These are phyloP conservation scores for Psophia crepitans DNA, from an alignment of 2,113 vertebrate species.

Conservation along the genomic window DNA sequence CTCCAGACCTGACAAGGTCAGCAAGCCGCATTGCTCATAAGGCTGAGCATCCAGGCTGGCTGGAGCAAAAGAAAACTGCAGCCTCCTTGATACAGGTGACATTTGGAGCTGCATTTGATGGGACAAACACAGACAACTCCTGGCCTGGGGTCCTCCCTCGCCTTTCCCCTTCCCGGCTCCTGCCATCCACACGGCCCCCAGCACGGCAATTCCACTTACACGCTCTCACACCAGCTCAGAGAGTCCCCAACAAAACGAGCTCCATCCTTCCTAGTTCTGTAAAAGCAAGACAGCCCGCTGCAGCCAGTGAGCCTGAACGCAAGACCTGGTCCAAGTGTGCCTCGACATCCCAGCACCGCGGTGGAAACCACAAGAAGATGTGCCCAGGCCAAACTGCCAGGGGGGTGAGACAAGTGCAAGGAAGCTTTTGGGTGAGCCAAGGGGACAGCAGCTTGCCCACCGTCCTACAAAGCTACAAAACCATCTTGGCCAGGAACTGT, in stretches of 20 bases:
- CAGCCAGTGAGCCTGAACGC: background rate
- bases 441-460: background rate
- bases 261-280: background rate
- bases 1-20: background rate
- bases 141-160: background rate
- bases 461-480: background rate
- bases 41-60: fast-evolving
- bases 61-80: background rate
- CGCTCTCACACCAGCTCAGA: background rate
- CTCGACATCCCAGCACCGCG: background rate
- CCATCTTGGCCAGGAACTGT: background rate
- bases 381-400: background rate
- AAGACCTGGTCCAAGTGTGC: background rate
- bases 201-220: background rate
- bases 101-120: background rate
- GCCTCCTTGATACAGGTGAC: background rate
- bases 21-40: fast-evolving
- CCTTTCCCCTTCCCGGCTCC: background rate
- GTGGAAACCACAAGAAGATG: background rate
- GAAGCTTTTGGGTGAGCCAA: slow-evolving; percentile 1
- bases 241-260: background rate
- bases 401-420: background rate
- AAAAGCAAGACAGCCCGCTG: background rate
- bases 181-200: background rate
- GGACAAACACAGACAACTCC: background rate